Evolutionary conservation across 2,888 invertebrate genomes (phyloP), one percentile per base, ranked within the genome.

Genomic region (Eristalis arbustorum): DNA sequence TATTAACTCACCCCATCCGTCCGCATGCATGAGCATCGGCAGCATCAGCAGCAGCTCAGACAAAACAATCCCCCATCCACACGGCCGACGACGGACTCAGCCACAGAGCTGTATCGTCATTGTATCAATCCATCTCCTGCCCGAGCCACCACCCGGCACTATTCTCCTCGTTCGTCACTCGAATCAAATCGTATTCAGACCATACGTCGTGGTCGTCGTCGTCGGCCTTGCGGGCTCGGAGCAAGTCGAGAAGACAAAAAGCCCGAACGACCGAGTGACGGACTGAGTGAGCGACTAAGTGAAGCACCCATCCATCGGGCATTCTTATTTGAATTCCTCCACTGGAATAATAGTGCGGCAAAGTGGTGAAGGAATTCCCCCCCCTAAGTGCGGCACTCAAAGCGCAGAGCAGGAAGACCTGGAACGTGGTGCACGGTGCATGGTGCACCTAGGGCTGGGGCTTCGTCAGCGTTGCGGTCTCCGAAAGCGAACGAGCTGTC

Each of bases 241-340:
- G 59, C 59, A 37, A 68, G 42, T 81, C 28, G 34, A 40, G 23
- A 74, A 42, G 82, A 61, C 67, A 49, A 13, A 18, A n/a, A 31
- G 28, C 5, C 25, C 59, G 25, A 28, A 28, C 59, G 59, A 31
- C 18, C 31, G 37, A 73, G 31, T 49, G 64, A 83, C 73, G 74
- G 80, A 59, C 68, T 69, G 76, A 77, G 64, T 82, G 82, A 85
- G 75, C 72, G 80, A 76, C 81, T 76, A 84, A 85, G 81, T 78
- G 64, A 82, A 85, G 85, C 71, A 77, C 77, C 74, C 11, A 82
- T 78, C 82, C 69, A 74, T 76, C 71, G 76, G 81, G 81, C 76
- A 81, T 68, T 85, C 74, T 78, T 67, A 85, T 85, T 85, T 77
- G 77, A 77, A 85, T 85, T 85, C 85, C 77, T 82, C 56, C 23